Conservation (phyloP, 2,888 invertebrate species). For the Copidosoma aretas region DNA sequence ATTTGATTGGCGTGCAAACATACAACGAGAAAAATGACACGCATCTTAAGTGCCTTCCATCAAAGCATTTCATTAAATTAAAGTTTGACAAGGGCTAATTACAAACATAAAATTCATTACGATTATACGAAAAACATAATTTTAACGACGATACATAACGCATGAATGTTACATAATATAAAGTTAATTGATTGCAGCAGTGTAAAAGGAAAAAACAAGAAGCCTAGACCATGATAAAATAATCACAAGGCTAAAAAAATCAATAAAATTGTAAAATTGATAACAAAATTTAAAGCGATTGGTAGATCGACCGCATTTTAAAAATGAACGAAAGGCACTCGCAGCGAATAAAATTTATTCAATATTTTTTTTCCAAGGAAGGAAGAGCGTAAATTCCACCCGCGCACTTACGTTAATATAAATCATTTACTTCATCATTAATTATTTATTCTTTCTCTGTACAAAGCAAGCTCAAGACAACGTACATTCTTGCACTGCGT, state of each 20-base stretch:
- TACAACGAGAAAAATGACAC: conserved; percentile 43
- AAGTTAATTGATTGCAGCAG: conserved; percentile 28
- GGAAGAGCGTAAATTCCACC: conserved; percentile 38
- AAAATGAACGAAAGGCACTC: conserved; percentile 39
- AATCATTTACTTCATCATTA: conserved; percentile 34
- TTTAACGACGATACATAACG: conserved; percentile 34
- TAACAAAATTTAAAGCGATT: conserved; percentile 34
- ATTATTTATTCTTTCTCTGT: conserved; percentile 39
- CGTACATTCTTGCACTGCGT: conserved; percentile 39
- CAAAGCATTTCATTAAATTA: conserved; percentile 18
- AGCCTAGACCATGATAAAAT: conserved; percentile 17
- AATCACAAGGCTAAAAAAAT: conserved; percentile 12
- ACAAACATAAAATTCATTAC: conserved; percentile 24
- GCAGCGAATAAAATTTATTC: conserved; percentile 37
- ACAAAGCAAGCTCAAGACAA: conserved; percentile 46
- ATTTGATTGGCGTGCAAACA: conserved; percentile 40
- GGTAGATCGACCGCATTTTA: conserved; percentile 24
- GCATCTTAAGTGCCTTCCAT: conserved; percentile 41
- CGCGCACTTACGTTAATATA: conserved; percentile 36
- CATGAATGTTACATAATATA: conserved; percentile 33
- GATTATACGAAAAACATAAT: conserved; percentile 32
- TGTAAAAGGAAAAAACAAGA: conserved; percentile 25
- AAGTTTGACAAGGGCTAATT: conserved; percentile 20
- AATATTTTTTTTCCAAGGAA: conserved; percentile 23
- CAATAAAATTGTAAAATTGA: conserved; percentile 31